Conservation (phyloP, 2,888 invertebrate genomes). For the Tortrix viridana region DNA sequence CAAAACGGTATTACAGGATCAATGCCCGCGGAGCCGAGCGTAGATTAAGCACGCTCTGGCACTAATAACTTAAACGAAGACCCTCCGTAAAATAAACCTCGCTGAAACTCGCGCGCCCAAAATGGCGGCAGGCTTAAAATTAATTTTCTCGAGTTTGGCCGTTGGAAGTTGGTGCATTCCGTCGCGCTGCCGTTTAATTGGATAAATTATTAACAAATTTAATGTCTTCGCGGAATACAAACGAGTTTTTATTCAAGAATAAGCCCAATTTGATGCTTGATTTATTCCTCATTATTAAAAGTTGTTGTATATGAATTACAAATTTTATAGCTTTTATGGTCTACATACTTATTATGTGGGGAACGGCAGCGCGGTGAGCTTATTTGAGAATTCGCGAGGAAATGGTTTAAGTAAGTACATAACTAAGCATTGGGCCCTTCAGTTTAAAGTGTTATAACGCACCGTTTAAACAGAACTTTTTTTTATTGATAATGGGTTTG, state of each 20-base stretch:
- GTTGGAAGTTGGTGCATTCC: conserved; percentile 39
- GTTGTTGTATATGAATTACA: background rate
- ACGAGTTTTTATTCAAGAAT: conserved; percentile 30
- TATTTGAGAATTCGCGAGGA: too few relatives aligned
- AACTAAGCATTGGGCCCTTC: too few relatives aligned
- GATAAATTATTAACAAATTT: conserved; percentile 39
- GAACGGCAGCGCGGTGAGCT: too few relatives aligned
- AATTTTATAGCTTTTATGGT: too few relatives aligned
- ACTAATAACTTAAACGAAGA: conserved; percentile 41
- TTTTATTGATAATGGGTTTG: too few relatives aligned
- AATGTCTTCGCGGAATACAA: conserved; percentile 34
- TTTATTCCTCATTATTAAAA: conserved; percentile 16
- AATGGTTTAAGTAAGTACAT: too few relatives aligned
- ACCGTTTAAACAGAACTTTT: too few relatives aligned
- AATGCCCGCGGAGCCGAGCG: conserved; percentile 22
- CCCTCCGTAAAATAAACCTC: conserved; percentile 39
- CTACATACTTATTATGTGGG: too few relatives aligned
- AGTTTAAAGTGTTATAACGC: too few relatives aligned
- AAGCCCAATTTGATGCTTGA: conserved; percentile 21
- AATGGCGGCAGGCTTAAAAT: conserved; percentile 43
- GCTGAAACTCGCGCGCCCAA: conserved; percentile 20
- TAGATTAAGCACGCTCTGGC: conserved; percentile 41
- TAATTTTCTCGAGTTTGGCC: conserved; percentile 40
- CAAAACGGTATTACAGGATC: conserved; percentile 15
- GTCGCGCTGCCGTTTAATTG: conserved; percentile 39